Evolutionary conservation across 2,797 vertebrate genomes (phyloP).

Genomic region (Sebastes taczanowskii): DNA sequence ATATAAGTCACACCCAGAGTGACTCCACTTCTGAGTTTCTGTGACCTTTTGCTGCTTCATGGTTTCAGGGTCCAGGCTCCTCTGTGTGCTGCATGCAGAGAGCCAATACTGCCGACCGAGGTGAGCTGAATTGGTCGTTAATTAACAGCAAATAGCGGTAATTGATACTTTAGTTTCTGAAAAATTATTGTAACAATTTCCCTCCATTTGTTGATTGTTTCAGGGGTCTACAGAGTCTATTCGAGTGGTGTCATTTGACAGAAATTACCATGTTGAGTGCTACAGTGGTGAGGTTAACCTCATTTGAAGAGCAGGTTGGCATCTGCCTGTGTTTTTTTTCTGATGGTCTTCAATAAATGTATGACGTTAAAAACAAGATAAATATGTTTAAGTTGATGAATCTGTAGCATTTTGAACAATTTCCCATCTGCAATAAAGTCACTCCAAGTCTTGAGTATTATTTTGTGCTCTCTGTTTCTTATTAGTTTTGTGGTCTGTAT

Average conservation of each 20-base stretch:
- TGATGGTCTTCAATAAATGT: neutral
- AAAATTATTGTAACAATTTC: neutral
- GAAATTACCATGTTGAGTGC: conserved; percentile 89
- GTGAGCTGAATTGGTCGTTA: conserved; percentile 64
- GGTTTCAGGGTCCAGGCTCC: conserved; percentile 85
- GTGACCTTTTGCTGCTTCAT: neutral
- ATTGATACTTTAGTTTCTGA: neutral
- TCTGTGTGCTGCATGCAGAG: conserved; percentile 85
- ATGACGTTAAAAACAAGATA: no score
- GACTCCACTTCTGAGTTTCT: conserved; percentile 11
- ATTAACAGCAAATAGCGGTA: neutral
- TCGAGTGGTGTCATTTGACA: conserved; percentile 87
- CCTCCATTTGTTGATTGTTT: conserved; percentile 12
- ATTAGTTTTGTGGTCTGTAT: neutral
- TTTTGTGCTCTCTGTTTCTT: neutral
- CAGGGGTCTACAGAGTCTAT: conserved; percentile 92
- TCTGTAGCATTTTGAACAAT: no score
- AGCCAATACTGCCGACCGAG: conserved; percentile 87
- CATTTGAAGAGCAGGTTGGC: conserved; percentile 19
- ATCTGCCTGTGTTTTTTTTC: neutral
- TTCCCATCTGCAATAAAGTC: conserved; percentile 5
- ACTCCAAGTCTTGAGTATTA: neutral
- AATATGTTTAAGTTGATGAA: no score
- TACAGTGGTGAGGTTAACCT: conserved; percentile 84
- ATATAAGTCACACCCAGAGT: conserved; percentile 9